Evolutionary conservation across 2,113 vertebrate species (phyloP).

Genomic region (Rhegmatorhina hoffmannsi): DNA sequence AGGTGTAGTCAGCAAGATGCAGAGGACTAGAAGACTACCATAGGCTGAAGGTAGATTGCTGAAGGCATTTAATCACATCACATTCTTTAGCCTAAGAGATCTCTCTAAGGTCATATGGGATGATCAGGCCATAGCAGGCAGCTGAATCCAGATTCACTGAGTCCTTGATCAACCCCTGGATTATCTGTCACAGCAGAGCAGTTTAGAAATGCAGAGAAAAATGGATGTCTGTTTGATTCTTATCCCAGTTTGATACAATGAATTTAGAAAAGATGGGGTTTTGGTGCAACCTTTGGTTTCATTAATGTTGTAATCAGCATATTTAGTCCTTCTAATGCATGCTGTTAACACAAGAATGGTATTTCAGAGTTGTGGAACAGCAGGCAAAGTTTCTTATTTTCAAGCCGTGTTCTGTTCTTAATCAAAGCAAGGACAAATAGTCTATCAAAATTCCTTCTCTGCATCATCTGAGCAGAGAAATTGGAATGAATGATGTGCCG

Average conservation of each 20-base stretch:
- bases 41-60: background rate
- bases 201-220: background rate
- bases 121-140: background rate
- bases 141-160: background rate
- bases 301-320: background rate
- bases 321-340: background rate
- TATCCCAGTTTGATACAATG: background rate
- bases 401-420: slow-evolving; percentile 20
- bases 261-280: background rate
- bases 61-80: background rate
- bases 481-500: slow-evolving; percentile 11
- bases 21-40: background rate
- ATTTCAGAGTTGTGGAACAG: background rate
- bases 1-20: accelerated
- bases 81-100: background rate
- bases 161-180: background rate
- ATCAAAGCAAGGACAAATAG: slow-evolving; percentile 41
- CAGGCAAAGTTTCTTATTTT: slow-evolving; percentile 26
- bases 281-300: background rate
- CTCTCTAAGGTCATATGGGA: background rate
- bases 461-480: slow-evolving; percentile 16
- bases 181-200: background rate
- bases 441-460: slow-evolving; percentile 34
- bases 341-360: background rate
- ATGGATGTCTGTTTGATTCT: background rate